Conservation (phyloP, 2,888 invertebrate species). For the Aethes cnicana region DNA sequence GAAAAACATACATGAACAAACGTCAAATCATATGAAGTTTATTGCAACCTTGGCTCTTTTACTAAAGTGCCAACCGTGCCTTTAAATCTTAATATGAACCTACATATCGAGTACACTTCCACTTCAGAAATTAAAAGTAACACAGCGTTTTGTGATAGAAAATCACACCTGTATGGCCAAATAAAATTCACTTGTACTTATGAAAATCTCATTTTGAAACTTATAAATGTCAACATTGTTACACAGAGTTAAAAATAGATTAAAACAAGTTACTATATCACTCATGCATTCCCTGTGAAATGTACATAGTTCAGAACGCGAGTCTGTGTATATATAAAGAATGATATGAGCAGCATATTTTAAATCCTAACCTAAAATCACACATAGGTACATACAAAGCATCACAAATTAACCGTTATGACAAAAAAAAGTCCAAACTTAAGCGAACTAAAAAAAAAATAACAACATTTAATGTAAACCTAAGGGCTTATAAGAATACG, state of each 20-base stretch:
- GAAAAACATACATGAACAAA: not conserved
- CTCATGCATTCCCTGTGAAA: slow-evolving; percentile 22
- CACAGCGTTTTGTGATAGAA: not conserved
- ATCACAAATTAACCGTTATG: slow-evolving; percentile 42
- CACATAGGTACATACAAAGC: slow-evolving; percentile 38
- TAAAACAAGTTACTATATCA: slow-evolving; percentile 15
- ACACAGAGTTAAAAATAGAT: slow-evolving; percentile 5
- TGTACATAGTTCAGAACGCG: too few relatives aligned
- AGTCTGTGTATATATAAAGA: not conserved
- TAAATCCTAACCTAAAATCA: slow-evolving; percentile 26
- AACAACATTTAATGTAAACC: slow-evolving; percentile 48
- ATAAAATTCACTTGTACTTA: slow-evolving; percentile 27
- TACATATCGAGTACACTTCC: too few relatives aligned
- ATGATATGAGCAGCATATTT: slow-evolving; percentile 6
- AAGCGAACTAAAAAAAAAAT: slow-evolving; percentile 55
- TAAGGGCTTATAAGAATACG: too few relatives aligned
- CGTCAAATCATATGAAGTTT: not conserved
- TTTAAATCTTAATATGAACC: too few relatives aligned
- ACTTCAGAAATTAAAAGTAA: slow-evolving; percentile 14
- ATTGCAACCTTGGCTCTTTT: not conserved
- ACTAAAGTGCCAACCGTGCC: not conserved
- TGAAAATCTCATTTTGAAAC: slow-evolving; percentile 17
- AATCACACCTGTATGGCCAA: slow-evolving; percentile 16
- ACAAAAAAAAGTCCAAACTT: slow-evolving; percentile 59
- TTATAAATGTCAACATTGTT: slow-evolving; percentile 2